Evolutionary conservation across 37 sponge, comb jelly and placozoan genomes (phyloP), one percentile per base, ranked within the genome.

Genomic region (Cladorhizidae sp.): DNA sequence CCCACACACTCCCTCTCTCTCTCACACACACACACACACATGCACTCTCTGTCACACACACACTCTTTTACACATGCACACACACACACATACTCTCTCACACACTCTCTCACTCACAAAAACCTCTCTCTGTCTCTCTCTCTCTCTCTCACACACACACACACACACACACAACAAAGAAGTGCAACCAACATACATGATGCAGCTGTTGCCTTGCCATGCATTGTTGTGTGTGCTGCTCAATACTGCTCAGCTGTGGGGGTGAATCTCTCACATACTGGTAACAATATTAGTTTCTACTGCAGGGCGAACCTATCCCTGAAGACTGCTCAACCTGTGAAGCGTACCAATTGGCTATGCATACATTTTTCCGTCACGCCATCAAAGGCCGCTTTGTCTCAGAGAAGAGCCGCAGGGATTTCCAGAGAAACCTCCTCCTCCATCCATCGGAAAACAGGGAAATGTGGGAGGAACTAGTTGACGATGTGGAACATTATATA

Each of bases 331-430:
- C 67, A 3, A 65, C 35, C 36, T 32, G 17, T 31, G 35, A 33
- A 7, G 35, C 20, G 31, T 65, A 65, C 31, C 11, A 31, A 32
- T 65, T 65, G 67, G 67, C 67, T 36, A 65, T 65, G 67, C 67
- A 65, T 11, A 65, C 67, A 65, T 32, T 7, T 32, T 32, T 65
- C 36, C 36, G 32, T 31, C 32, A 31, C 5, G 11, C 33, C 67
- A 65, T 65, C 35, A 65, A 33, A 11, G 32, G 5, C 31, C 35
- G 3, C 67, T 36, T 65, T 2, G 26, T 36, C 31, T 65, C 67
- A 32, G 35, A 65, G 35, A 14, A 65, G 2, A 15, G 67, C 17
- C 67, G 67, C 18, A 65, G 32, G 35, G 35, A 32, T 18, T 65
- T 65, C 5, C 67, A 65, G 36, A 28, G 31, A 65, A 31, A 33